Percentiles rank a stretch among this genome's conserved stretches.
Evolutionary conservation across 2,797 vertebrate genomes (phyloP).

Genomic region (Sternarchorhynchus goeldii): DNA sequence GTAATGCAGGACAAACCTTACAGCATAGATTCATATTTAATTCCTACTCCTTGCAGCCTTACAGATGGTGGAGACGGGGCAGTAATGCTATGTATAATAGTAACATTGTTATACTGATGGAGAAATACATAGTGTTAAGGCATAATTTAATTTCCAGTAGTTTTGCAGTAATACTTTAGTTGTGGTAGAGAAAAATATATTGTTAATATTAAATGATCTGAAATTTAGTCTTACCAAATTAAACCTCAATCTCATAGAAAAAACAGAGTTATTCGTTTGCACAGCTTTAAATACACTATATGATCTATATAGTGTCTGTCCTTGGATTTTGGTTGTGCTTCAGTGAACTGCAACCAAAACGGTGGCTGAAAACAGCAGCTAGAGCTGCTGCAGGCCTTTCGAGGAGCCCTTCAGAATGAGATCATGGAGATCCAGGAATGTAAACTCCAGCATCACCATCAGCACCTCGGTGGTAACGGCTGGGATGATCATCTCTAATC

Average conservation of each 20-base stretch:
- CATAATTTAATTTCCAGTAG: slow-evolving; percentile 46
- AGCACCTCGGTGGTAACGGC: slow-evolving; percentile 1
- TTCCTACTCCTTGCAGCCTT: slow-evolving; percentile 29
- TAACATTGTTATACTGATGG: neutral
- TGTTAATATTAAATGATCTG: slow-evolving; percentile 18
- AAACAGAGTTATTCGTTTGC: slow-evolving; percentile 43
- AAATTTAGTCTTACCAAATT: slow-evolving; percentile 39
- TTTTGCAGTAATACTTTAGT: slow-evolving; percentile 41
- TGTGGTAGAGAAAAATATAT: slow-evolving; percentile 8
- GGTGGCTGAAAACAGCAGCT: neutral
- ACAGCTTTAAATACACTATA: slow-evolving; percentile 28
- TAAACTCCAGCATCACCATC: neutral
- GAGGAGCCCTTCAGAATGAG: slow-evolving; percentile 18
- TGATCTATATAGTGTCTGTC: neutral
- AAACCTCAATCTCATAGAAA: slow-evolving; percentile 31
- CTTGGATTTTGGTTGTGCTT: slow-evolving; percentile 2
- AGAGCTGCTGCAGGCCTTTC: neutral
- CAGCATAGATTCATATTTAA: slow-evolving; percentile 16
- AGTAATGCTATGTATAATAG: slow-evolving; percentile 9
- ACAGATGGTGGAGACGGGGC: slow-evolving; percentile 27
- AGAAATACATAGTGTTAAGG: slow-evolving; percentile 50
- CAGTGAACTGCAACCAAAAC: slow-evolving; percentile 10
- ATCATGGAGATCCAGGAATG: slow-evolving; percentile 41
- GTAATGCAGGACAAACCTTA: neutral
- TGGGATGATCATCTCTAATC: neutral